Evolutionary conservation across 2,888 invertebrate genomes (phyloP), one percentile per base, ranked within the genome.

Genomic region (Cordilura impudica): DNA sequence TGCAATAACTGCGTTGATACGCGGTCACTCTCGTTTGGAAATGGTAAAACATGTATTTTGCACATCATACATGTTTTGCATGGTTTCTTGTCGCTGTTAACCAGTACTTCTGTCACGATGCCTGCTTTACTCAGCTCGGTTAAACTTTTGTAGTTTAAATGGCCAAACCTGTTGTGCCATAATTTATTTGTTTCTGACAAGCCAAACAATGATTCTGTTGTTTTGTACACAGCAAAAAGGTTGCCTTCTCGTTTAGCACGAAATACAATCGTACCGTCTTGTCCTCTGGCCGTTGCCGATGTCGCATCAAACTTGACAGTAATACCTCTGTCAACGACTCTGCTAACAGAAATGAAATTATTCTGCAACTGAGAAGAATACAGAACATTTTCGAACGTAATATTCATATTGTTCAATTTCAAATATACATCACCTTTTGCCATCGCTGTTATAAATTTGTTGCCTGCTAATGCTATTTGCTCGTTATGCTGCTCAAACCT

Each of bases 391-490:
- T 26, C 4, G 26, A 26, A 26, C 3, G 26, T 26, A 4, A 26
- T 4, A 26, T 26, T 6, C 4, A 26, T 4, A 26, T 26, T n/a
- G n/a, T n/a, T n/a, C n/a, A n/a, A 6, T 26, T 26, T 3, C 3
- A 26, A 26, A 6, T 26, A 26, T 26, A 26, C 26, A 26, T 26
- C 26, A 16, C 26, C 6, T 26, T 5, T 26, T 26, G 4, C 26
- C 6, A 6, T 26, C 6, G 26, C 26, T 26, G 26, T 26, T 5
- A 26, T 26, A 26, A 26, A 26, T 56, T 76, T 79, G 29, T 79
- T 61, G 23, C 73, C 78, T 14, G 76, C 78, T 29, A 79, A 72
- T n/a, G 31, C 29, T 35, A 81, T 81, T 47, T 26, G 23, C 67
- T 79, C 78, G 16, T 73, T 65, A 31, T 61, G 54, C 35, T 49